Percentiles rank a stretch among this genome's conserved stretches.
Conservation (phyloP, 2,113 vertebrate genomes). For the Hipposideros armiger region DNA sequence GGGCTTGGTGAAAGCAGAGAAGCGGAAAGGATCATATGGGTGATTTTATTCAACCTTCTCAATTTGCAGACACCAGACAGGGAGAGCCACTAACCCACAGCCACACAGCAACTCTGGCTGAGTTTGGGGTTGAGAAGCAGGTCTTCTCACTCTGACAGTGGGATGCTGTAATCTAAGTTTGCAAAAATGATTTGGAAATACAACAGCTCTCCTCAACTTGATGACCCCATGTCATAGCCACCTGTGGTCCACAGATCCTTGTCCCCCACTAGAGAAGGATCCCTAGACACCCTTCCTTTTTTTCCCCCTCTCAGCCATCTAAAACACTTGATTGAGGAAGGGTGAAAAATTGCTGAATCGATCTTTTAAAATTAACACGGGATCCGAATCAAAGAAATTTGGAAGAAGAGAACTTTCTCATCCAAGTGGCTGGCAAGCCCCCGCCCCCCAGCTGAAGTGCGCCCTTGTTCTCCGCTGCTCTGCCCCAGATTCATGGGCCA, state of each 20-base stretch:
- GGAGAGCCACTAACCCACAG: neutral
- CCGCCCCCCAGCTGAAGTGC: neutral
- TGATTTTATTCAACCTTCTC: neutral
- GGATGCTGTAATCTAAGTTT: neutral
- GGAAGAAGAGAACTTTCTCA: conserved; percentile 65
- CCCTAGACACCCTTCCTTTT: neutral
- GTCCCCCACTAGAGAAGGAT: neutral
- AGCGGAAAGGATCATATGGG: neutral
- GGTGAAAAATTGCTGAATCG: conserved; percentile 58
- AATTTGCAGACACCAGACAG: neutral
- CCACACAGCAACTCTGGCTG: neutral
- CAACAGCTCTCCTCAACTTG: neutral
- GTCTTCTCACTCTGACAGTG: neutral
- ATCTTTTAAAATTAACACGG: conserved; percentile 56
- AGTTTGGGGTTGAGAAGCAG: neutral
- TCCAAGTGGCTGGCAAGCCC: conserved; percentile 40
- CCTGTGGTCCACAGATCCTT: neutral
- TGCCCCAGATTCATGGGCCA: conserved; percentile 67
- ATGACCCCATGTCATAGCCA: neutral
- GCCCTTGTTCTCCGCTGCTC: conserved; percentile 47
- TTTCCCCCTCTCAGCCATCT: neutral
- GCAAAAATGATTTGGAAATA: neutral
- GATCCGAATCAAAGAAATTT: conserved; percentile 4
- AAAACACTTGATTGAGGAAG: conserved; percentile 33
- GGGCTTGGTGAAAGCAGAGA: neutral